Base-by-base conservation (phyloP, 2,113 vertebrate species). In the Alces alces region DNA sequence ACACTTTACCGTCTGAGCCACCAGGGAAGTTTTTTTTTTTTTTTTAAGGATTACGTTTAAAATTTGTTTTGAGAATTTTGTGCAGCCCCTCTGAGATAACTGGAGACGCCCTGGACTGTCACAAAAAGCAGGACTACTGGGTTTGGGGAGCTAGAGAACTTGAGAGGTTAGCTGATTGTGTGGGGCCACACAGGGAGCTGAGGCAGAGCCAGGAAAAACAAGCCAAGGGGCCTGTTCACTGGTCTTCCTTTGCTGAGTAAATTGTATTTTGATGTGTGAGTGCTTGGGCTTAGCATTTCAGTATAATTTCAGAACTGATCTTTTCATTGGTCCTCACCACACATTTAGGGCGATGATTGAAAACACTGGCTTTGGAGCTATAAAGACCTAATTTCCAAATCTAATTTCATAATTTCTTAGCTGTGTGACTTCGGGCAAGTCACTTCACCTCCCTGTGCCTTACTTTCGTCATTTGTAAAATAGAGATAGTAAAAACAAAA, bases 81-180 rank as follows among this genome's bases (percentile, higher is more conserved):
- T 39, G 86, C 93, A 96, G 80, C 93, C 93, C 94, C 73, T 96
- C 92, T 94, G 94, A 87, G 97, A 96, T 97, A 92, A 97, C 92
- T 96, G 89, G 83, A 91, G 97, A 86, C 52, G 43, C 84, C 64
- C 96, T 89, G 79, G 61, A 70, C 60, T 93, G 79, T 89, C 36
- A 55, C 66, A 94, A 93, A 95, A 95, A 88, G 58, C 80, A 95
- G 36, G 86, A 47, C 96, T 66, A 57, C 66, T 89, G 82, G 61
- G 78, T 94, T 96, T 91, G 91, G 93, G 66, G 36, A 89, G 66
- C 36, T 86, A 82, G 70, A 87, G 86, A 89, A 61, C 1, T 97
- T 91, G 89, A 95, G 89, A 93, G 60, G 96, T 95, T 97, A 96
- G 39, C 84, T 86, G 93, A 93, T 86, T 91, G 83, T 93, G 23